Base-by-base conservation (phyloP, 2,888 invertebrate genomes). In the Phyllotreta striolata region DNA sequence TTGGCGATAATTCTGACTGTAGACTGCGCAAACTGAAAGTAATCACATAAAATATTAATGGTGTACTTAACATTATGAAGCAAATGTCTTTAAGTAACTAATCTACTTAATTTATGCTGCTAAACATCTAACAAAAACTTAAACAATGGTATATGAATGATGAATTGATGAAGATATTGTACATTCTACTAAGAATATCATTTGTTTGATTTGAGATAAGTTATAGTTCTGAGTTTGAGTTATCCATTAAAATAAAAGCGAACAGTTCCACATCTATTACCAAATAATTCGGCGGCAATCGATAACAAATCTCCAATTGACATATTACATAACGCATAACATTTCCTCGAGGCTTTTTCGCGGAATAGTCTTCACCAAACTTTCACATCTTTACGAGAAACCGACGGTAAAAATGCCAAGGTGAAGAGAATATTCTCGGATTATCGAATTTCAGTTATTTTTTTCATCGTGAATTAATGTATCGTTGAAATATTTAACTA, bases 1-100 rank as follows among this genome's bases (percentile, higher is more conserved):
- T 39, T 66, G 46, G 39, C 63, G 55, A 44, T 66, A 49, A 44
- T 63, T 64, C 12, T 60, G 66, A 43, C 69, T 67, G 12, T 57
- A 59, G 14, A 67, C 72, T 71, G 55, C 66, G 13, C 56, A 63
- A 24, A 66, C 72, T 73, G 58, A 37, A 65, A 67, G 52, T 46
- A 57, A 62, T 55, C 35, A 34, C n/a, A 66, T 10, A 55, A 37
- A 5, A 35, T 24, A 47, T 24, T 34, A 24, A 24, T 24, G 24
- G 24, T 24, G 2, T 24, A 24, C 24, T 3, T 24, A 24, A 24
- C 24, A 24, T 24, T 24, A 24, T 24, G 24, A 24, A 24, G 1
- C 4, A 24, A 24, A 4, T 24, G 24, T 24, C 24, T 24, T 24
- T 24, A 24, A 24, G 24, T 24, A 24, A 24, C 1, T 24, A 24